Conservation (phyloP, 2,797 vertebrate species). For the Pteropus rufus region DNA sequence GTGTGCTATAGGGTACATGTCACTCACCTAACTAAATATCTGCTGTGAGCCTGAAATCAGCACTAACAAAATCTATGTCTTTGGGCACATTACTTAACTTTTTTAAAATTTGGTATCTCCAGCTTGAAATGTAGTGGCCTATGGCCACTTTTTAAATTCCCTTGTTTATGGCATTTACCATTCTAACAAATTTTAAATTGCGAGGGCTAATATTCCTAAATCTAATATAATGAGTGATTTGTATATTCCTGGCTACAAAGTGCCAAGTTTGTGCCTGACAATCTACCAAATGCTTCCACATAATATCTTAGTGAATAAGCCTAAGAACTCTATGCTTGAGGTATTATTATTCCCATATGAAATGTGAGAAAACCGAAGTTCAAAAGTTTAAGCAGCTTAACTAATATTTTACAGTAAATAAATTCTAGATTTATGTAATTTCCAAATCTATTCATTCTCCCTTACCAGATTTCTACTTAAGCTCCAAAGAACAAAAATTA, state of each 20-base stretch:
- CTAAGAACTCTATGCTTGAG: background rate
- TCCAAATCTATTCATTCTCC: background rate
- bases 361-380: background rate
- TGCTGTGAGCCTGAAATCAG: background rate
- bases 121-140: background rate
- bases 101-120: background rate
- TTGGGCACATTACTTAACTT: background rate
- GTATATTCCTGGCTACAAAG: background rate
- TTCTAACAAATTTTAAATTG: background rate
- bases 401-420: background rate
- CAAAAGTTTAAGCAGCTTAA: background rate
- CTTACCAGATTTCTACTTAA: background rate
- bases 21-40: background rate
- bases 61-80: background rate
- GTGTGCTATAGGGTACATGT: rapidly evolving
- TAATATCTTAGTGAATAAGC: background rate
- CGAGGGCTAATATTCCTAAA: background rate
- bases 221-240: background rate
- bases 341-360: background rate
- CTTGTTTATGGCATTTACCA: background rate
- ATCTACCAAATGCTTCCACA: background rate
- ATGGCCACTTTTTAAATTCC: background rate
- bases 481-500: background rate
- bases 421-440: background rate
- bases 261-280: background rate